A percentile compares a stretch with the other conserved stretches of the same genome.
phyloP scores from a whole-genome alignment of 2,888 invertebrate species.

The Standfussiana lucernea region DNA sequence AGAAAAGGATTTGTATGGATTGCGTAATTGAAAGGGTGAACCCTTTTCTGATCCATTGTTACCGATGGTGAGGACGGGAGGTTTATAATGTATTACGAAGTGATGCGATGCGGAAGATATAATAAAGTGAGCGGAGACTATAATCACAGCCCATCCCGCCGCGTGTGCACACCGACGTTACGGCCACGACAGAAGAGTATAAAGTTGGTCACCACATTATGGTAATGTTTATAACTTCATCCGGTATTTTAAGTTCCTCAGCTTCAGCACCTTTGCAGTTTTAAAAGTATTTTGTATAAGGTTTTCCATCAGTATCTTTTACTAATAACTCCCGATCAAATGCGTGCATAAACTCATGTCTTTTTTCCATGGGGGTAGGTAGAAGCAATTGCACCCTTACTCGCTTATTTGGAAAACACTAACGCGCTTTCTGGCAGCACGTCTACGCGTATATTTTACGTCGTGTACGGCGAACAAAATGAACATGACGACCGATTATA shows the following conservation, averaged over 20 bases:
- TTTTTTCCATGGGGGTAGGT: background rate
- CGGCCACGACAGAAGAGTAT: background rate
- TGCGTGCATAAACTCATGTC: background rate
- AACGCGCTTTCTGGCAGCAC: background rate
- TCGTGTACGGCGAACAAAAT: background rate
- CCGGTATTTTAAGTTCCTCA: background rate
- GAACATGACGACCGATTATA: background rate
- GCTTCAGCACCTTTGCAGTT: background rate
- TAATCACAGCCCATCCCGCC: background rate
- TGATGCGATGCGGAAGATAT: constrained; percentile 14
- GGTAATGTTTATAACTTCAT: constrained; percentile 20
- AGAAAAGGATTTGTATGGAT: constrained; percentile 6
- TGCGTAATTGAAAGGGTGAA: constrained; percentile 35
- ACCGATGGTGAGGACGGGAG: constrained; percentile 1
- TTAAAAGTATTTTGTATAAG: background rate
- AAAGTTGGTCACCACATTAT: constrained; percentile 6
- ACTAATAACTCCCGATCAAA: background rate
- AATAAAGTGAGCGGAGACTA: background rate
- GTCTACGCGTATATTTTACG: background rate
- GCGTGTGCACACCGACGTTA: background rate
- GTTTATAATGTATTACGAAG: constrained; percentile 16
- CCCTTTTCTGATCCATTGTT: constrained; percentile 39
- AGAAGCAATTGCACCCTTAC: no score
- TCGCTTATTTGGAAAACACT: no score
- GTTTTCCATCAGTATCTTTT: background rate